Percentiles rank a stretch among this genome's conserved stretches.
phyloP scores from a whole-genome alignment of 2,113 vertebrate genomes.

The Festucalex cinctus region DNA sequence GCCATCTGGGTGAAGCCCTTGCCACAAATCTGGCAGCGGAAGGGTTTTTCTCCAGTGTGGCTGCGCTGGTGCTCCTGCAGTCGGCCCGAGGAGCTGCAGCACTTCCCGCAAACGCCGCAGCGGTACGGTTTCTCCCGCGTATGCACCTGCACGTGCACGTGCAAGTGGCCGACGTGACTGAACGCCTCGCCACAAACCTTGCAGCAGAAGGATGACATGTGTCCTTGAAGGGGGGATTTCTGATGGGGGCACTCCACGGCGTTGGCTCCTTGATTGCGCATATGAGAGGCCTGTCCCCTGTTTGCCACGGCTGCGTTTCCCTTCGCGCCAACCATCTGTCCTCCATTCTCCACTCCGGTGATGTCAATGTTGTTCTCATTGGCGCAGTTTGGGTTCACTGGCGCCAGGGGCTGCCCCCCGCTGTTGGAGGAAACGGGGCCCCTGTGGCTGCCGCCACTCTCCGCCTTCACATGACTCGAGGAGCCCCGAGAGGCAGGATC shows the following conservation, averaged over 20 bases:
- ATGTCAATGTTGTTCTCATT: conserved; percentile 74
- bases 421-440: conserved; percentile 51
- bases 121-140: conserved; percentile 70
- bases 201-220: conserved; percentile 67
- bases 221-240: conserved; percentile 62
- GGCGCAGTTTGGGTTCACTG: conserved; percentile 71
- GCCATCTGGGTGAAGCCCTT: conserved; percentile 73
- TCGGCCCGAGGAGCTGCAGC: conserved; percentile 68
- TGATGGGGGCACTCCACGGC: conserved; percentile 59
- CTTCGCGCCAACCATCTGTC: conserved; percentile 63
- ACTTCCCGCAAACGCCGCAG: conserved; percentile 69
- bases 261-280: conserved; percentile 57
- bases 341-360: conserved; percentile 62
- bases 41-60: conserved; percentile 71
- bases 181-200: conserved; percentile 70
- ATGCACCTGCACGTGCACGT: conserved; percentile 70
- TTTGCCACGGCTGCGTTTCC: conserved; percentile 43
- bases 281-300: conserved; percentile 56
- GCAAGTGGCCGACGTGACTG: conserved; percentile 65
- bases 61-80: conserved; percentile 71
- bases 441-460: conserved; percentile 54
- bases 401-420: conserved; percentile 58
- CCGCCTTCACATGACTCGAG: conserved; percentile 61
- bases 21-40: conserved; percentile 70
- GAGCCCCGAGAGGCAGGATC: conserved; percentile 51